These are phyloP conservation scores for Salticus scenicus DNA, from an alignment of 2,888 invertebrate species.

Conservation along the genomic window DNA sequence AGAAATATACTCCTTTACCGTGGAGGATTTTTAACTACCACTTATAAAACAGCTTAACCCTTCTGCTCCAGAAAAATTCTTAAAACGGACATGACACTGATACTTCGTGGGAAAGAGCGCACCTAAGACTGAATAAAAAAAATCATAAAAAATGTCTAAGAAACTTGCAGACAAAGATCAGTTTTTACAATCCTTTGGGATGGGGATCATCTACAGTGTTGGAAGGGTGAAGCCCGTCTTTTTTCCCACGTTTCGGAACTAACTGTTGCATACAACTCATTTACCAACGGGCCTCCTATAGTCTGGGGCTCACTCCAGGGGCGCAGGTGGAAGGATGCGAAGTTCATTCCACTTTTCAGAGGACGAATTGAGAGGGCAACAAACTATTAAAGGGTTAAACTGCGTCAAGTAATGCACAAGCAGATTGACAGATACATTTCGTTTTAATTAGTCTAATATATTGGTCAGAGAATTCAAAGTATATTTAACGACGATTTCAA, in stretches of 20 bases:
- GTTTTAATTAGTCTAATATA: too few relatives aligned
- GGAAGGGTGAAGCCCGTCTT: slow-evolving; percentile 1
- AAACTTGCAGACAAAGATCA: background rate
- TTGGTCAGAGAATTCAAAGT: too few relatives aligned
- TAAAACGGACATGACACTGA: too few relatives aligned
- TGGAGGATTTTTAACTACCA: too few relatives aligned
- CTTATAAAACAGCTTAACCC: too few relatives aligned
- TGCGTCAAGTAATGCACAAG: background rate
- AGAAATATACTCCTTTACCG: too few relatives aligned
- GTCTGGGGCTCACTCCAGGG: slow-evolving; percentile 22
- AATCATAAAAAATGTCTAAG: background rate
- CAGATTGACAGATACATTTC: too few relatives aligned
- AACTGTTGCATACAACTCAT: slow-evolving; percentile 48
- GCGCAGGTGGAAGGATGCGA: slow-evolving; percentile 63
- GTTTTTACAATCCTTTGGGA: background rate
- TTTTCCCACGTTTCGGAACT: slow-evolving; percentile 50
- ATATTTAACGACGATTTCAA: too few relatives aligned
- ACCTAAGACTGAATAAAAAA: background rate
- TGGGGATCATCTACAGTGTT: background rate
- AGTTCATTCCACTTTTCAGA: slow-evolving; percentile 51
- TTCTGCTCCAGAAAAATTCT: too few relatives aligned
- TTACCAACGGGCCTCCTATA: slow-evolving; percentile 32
- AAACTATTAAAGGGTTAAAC: slow-evolving; percentile 5
- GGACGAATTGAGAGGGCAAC: background rate
- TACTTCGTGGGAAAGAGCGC: background rate